A percentile compares a stretch with the other conserved stretches of the same genome.
Evolutionary conservation across 2,797 vertebrate species (phyloP).

Genomic region (Catostomus latipinnis): DNA sequence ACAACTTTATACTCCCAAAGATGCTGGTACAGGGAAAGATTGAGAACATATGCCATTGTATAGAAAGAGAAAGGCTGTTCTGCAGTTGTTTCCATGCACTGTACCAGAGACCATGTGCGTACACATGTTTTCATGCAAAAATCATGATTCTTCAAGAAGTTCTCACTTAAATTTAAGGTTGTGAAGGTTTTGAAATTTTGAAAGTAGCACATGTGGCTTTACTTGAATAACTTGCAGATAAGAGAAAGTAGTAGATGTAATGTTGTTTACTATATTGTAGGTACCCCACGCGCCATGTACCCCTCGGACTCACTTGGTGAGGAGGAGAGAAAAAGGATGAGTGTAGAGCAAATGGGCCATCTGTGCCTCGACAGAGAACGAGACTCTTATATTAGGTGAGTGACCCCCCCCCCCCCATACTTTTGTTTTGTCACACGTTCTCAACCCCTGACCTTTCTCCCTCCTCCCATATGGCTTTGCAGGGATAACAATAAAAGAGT

Average conservation of each 20-base stretch:
- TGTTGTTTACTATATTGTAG: conserved; percentile 24
- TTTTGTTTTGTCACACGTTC: conserved; percentile 2
- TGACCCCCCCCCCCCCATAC: conserved; percentile 18
- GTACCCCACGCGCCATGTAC: conserved; percentile 78
- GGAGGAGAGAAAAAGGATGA: conserved; percentile 88
- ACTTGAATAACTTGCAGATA: not conserved
- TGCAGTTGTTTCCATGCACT: conserved; percentile 12
- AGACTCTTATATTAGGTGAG: conserved; percentile 88
- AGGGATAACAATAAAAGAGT: conserved; percentile 95
- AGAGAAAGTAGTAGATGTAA: conserved; percentile 13
- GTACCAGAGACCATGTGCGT: conserved; percentile 13
- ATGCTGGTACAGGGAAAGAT: conserved; percentile 31
- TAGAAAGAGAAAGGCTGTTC: conserved; percentile 4
- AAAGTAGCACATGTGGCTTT: no score
- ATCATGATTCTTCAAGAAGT: no score
- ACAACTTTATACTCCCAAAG: conserved; percentile 44
- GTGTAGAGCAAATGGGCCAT: conserved; percentile 88
- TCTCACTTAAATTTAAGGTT: no score
- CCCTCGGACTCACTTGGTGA: conserved; percentile 84
- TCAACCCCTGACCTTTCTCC: conserved; percentile 37
- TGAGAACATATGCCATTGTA: conserved; percentile 2
- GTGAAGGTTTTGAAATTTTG: no score
- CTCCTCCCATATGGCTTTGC: conserved; percentile 47
- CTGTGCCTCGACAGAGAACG: conserved; percentile 82
- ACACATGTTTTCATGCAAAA: not conserved